Conservation (phyloP, 1,140 invertebrate genomes). For the Leptopilina clavipes region DNA sequence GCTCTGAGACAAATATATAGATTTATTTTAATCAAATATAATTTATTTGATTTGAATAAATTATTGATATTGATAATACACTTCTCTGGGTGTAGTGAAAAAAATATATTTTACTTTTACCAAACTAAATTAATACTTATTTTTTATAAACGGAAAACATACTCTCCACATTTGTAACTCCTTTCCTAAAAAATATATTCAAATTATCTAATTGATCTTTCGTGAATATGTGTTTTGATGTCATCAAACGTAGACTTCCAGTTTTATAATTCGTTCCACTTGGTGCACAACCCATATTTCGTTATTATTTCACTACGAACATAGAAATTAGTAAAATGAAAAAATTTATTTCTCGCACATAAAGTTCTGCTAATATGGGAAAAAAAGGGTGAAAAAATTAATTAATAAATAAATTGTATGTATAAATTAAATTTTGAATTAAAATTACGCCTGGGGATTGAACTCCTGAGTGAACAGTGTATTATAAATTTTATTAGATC, state of each 20-base stretch:
- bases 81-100: no score
- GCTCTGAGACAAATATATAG: no score
- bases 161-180: not conserved
- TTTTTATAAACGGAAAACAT: no score
- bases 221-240: slow-evolving; percentile 61
- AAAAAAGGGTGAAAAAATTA: no score
- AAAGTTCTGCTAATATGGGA: no score
- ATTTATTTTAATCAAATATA: no score
- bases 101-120: no score
- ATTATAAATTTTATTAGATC: not conserved
- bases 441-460: not conserved
- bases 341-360: not conserved
- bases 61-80: no score
- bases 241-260: slow-evolving; percentile 55
- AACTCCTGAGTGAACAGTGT: not conserved
- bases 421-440: not conserved
- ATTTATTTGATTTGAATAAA: no score
- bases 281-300: slow-evolving; percentile 57
- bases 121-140: no score
- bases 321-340: not conserved
- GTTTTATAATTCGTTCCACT: slow-evolving; percentile 51
- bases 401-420: no score
- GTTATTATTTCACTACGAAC: not conserved
- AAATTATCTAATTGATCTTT: slow-evolving; percentile 61
- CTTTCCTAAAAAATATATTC: slow-evolving; percentile 57